Conservation (phyloP, 2,888 invertebrate species). For the Patella pellucida region DNA sequence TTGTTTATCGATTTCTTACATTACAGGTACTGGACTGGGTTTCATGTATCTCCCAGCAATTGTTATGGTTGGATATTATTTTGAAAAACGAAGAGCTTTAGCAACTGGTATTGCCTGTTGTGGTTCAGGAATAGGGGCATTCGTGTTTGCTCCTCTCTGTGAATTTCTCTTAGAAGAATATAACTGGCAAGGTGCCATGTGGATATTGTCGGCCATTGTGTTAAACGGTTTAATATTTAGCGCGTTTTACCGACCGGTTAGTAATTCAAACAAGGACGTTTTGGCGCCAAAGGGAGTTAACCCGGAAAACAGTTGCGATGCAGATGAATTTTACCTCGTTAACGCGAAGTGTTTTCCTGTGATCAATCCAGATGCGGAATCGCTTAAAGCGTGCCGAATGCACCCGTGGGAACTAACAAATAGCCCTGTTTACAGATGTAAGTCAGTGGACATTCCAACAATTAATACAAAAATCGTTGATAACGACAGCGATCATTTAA, state of each 20-base stretch:
- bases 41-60: constrained; percentile 96
- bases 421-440: no score
- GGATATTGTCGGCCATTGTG: constrained; percentile 85
- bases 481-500: background rate
- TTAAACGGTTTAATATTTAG: constrained; percentile 84
- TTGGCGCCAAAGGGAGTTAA: background rate
- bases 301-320: background rate
- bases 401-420: no score
- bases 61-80: constrained; percentile 95
- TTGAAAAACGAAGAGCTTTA: constrained; percentile 93
- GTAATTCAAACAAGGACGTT: constrained; percentile 7
- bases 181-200: constrained; percentile 84
- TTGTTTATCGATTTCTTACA: background rate
- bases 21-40: constrained; percentile 89
- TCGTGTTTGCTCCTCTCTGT: constrained; percentile 88
- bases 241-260: constrained; percentile 85
- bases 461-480: background rate
- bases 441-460: background rate
- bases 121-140: constrained; percentile 94
- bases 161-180: constrained; percentile 75
- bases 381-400: no score
- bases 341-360: background rate
- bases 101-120: constrained; percentile 97
- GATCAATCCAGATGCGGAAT: no score
- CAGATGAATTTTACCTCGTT: background rate